Base-by-base conservation (phyloP, 2,888 invertebrate genomes). In the Drosophila anomelani region DNA sequence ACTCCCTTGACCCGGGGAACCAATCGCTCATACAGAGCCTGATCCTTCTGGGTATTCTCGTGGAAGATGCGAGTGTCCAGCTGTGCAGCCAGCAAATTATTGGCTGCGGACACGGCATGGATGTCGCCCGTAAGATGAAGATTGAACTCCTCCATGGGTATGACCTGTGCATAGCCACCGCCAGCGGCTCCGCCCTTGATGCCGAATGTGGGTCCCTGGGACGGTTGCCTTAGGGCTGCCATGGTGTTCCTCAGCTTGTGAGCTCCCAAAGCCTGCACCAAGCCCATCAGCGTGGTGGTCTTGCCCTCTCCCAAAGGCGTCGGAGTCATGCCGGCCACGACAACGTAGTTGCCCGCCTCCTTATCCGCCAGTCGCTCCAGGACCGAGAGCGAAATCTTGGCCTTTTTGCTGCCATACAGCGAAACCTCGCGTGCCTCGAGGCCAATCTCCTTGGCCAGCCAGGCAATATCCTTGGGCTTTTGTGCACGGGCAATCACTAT, bases 81-180 rank as follows among this genome's bases (percentile, higher is more conserved):
- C 91, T 99, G 99, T 0, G 99, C 99, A 0, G 99, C 98, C n/a
- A 99, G 93, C 13, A 99, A 94, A 93, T 99, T 99, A 93, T 99
- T 98, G 8, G 99, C 99, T 0, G 98, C 98, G 0, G 97, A 96
- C n/a, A 99, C 97, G 0, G 99, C 99, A 93, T 99, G 99, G 87
- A 99, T 99, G 91, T 99, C 99, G 1, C 99, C 98, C 0, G 99
- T 99, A 79, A 99, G 93, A 92, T 99, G 99, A 0, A 99, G 94
- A 93, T 99, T 99, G 93, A 99, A 99, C 88, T 99, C 99, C 93
- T 99, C 99, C 99, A 99, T 99, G 0, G 99, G 99, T 79, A 99
- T 99, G 0, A 96, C 96, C 94, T 97, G 97, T 0, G 99, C 96
- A 92, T 99, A 99, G 5, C 99, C 99, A 4, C 99, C 99, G 20